Conservation (phyloP, 1,140 invertebrate genomes). For the Drosophila subpulchrella region DNA sequence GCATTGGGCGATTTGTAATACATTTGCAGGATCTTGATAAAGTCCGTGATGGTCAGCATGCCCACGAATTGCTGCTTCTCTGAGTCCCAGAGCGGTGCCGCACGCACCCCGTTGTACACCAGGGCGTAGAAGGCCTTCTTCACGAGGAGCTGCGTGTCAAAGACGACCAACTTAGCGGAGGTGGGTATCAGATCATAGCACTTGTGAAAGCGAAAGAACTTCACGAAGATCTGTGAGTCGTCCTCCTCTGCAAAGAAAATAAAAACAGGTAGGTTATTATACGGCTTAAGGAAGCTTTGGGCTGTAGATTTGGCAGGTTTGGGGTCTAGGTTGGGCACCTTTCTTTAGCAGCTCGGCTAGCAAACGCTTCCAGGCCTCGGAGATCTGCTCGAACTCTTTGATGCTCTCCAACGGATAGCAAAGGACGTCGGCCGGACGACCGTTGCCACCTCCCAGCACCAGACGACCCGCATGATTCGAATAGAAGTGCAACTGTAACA, state of each 20-base stretch:
- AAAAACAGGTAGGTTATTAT: background rate
- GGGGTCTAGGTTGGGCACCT: conserved; percentile 86
- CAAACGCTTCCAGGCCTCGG: conserved; percentile 90
- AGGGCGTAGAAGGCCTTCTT: conserved; percentile 99
- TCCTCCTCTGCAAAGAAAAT: conserved; percentile 94
- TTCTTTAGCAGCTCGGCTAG: conserved; percentile 89
- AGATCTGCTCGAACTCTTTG: conserved; percentile 92
- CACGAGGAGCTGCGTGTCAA: conserved; percentile 99
- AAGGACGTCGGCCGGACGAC: conserved; percentile 62
- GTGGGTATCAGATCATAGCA: conserved; percentile 99
- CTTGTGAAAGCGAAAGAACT: conserved; percentile 99
- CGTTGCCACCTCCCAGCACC: conserved; percentile 80
- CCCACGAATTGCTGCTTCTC: conserved; percentile 95
- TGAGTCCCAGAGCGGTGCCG: conserved; percentile 99
- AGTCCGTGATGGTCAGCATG: conserved; percentile 99
- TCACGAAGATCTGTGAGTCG: conserved; percentile 98
- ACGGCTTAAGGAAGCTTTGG: background rate
- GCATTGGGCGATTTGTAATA: conserved; percentile 97
- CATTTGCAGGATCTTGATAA: conserved; percentile 99
- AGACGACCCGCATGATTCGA: conserved; percentile 89
- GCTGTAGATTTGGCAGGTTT: too few relatives aligned
- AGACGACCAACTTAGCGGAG: conserved; percentile 99
- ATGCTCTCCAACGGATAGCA: conserved; percentile 92
- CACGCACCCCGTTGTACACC: conserved; percentile 99
- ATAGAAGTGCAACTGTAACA: conserved; percentile 92